A percentile compares a stretch with the other conserved stretches of the same genome.
These are phyloP conservation scores for Cranoglanis bouderius DNA, from an alignment of 2,113 vertebrate genomes.

Conservation along the genomic window DNA sequence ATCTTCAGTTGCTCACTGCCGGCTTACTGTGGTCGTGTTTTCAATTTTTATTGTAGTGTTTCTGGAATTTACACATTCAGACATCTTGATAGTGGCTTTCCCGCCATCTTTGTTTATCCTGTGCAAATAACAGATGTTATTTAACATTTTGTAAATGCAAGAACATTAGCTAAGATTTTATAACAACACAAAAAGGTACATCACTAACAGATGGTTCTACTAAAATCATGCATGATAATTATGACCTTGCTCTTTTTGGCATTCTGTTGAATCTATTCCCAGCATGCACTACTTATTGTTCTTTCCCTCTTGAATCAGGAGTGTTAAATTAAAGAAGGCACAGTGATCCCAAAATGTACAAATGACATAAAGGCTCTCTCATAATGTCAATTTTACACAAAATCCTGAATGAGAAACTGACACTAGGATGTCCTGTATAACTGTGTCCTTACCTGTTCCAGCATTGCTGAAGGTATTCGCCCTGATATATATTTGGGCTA, in stretches of 20 bases:
- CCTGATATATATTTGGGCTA: conserved; percentile 45
- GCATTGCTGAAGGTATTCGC: conserved; percentile 58
- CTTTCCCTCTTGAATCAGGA: neutral
- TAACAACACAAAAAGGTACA: neutral
- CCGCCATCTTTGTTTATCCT: conserved; percentile 31
- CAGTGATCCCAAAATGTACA: neutral
- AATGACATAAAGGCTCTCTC: neutral
- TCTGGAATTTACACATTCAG: neutral
- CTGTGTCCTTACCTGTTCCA: conserved; percentile 68
- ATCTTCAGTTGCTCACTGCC: neutral
- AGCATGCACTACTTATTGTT: neutral
- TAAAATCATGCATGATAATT: neutral
- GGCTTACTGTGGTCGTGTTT: neutral
- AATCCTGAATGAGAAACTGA: neutral
- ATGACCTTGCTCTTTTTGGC: neutral
- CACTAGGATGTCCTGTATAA: neutral
- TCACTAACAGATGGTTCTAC: neutral
- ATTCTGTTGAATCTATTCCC: neutral
- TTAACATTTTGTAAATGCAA: neutral
- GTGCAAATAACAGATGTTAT: neutral
- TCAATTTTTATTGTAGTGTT: neutral
- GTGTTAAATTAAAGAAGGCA: neutral
- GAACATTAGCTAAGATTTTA: neutral
- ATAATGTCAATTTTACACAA: neutral
- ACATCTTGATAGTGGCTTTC: neutral